These are phyloP conservation scores for Entomobrya proxima DNA, from an alignment of 2,888 invertebrate species.

Conservation along the genomic window DNA sequence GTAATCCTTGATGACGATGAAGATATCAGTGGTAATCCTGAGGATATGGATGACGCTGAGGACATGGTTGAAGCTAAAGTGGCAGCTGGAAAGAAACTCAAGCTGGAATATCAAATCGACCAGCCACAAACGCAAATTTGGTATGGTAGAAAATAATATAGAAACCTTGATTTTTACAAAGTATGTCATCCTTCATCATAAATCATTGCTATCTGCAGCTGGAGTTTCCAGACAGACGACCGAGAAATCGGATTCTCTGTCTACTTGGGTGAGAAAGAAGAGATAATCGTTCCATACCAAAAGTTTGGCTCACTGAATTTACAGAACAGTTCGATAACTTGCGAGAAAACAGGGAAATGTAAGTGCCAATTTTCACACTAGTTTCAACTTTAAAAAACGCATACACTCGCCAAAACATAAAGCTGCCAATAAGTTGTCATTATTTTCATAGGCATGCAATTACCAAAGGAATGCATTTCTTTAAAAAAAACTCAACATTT, in stretches of 20 bases:
- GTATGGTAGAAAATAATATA: constrained; percentile 43
- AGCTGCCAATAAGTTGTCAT: constrained; percentile 58
- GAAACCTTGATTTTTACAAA: constrained; percentile 28
- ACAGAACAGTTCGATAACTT: constrained; percentile 72
- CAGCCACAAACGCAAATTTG: constrained; percentile 74
- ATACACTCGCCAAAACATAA: neutral
- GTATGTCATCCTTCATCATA: neutral
- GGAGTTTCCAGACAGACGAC: constrained; percentile 75
- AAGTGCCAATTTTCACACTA: constrained; percentile 27
- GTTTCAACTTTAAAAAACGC: neutral
- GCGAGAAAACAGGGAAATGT: constrained; percentile 74
- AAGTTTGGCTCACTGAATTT: constrained; percentile 72
- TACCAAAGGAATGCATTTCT: neutral
- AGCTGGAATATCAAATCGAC: constrained; percentile 73
- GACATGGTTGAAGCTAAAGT: constrained; percentile 74
- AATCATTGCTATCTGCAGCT: constrained; percentile 53
- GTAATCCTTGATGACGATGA: constrained; percentile 68
- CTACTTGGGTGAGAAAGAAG: constrained; percentile 73
- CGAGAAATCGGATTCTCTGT: constrained; percentile 74
- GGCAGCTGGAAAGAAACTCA: constrained; percentile 74
- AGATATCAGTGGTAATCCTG: constrained; percentile 72
- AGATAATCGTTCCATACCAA: constrained; percentile 72
- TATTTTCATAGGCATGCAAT: constrained; percentile 30
- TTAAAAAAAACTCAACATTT: neutral
- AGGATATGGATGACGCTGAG: constrained; percentile 73